phyloP scores from a whole-genome alignment of 92 coral and sea anemone species.

The Siderastrea siderea region DNA sequence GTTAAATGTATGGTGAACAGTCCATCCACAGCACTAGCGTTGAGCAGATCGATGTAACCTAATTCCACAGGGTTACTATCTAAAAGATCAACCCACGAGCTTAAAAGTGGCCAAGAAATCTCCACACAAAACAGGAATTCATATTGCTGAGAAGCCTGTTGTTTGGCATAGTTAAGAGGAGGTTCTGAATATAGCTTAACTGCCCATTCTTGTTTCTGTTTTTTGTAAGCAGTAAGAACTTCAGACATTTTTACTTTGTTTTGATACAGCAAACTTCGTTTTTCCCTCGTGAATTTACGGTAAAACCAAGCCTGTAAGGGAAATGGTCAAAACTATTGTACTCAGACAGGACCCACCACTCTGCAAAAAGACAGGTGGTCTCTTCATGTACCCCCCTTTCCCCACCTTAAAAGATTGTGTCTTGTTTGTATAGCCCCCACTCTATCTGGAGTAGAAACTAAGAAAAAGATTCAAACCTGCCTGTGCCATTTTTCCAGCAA shows the following conservation, averaged over 20 bases:
- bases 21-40: conserved; percentile 65
- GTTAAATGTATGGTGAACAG: conserved; percentile 37
- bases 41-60: conserved; percentile 72
- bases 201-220: conserved; percentile 38
- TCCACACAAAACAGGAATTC: conserved; percentile 74
- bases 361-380: too few relatives aligned
- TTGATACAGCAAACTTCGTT: not conserved
- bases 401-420: too few relatives aligned
- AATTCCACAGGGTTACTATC: conserved; percentile 26
- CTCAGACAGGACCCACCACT: too few relatives aligned
- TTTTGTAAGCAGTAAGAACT: conserved; percentile 29
- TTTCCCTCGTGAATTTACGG: too few relatives aligned
- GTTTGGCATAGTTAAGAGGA: conserved; percentile 64
- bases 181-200: conserved; percentile 48
- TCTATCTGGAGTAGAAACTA: too few relatives aligned
- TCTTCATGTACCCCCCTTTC: too few relatives aligned
- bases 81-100: conserved; percentile 49
- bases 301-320: too few relatives aligned
- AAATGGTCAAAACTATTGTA: too few relatives aligned
- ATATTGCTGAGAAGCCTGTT: conserved; percentile 55
- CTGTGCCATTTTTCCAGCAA: too few relatives aligned
- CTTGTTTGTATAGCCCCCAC: too few relatives aligned
- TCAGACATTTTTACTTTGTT: conserved; percentile 59
- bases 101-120: conserved; percentile 74
- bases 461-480: too few relatives aligned